Percentiles rank a stretch among this genome's conserved stretches.
Conservation (phyloP, 2,797 vertebrate species). For the Kryptopterus vitreolus region DNA sequence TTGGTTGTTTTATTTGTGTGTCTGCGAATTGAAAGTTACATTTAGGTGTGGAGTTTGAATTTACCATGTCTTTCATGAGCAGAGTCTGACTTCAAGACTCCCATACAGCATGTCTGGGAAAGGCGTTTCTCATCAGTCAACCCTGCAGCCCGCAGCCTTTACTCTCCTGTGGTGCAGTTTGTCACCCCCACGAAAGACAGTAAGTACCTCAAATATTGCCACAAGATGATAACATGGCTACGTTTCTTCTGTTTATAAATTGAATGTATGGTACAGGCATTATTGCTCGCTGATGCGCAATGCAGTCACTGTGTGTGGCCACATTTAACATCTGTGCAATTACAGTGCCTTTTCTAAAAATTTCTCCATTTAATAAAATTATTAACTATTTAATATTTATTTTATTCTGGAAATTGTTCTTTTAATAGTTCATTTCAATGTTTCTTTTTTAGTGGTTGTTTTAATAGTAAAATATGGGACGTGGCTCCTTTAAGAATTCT, state of each 20-base stretch:
- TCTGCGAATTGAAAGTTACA: neutral
- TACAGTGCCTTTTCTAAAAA: neutral
- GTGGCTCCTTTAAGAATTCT: no score
- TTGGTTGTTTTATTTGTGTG: neutral
- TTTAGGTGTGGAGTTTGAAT: neutral
- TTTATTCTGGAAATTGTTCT: no score
- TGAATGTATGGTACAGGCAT: neutral
- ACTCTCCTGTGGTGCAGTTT: slow-evolving; percentile 74
- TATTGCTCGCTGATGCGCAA: neutral
- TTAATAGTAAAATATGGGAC: no score
- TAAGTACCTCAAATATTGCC: slow-evolving; percentile 58
- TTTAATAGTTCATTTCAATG: no score
- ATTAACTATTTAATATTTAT: no score
- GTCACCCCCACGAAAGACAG: slow-evolving; percentile 76
- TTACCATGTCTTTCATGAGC: slow-evolving; percentile 2
- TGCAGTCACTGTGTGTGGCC: neutral
- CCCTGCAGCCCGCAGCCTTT: slow-evolving; percentile 69
- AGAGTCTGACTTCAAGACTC: slow-evolving; percentile 73
- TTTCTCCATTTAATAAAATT: no score
- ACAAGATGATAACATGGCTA: neutral
- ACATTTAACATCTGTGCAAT: neutral
- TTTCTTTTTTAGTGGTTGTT: no score
- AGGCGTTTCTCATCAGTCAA: slow-evolving; percentile 59
- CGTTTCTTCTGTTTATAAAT: neutral
- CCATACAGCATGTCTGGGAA: slow-evolving; percentile 56